Evolutionary conservation across 1,140 invertebrate genomes (phyloP).

Genomic region (Zaprionus vittiger): DNA sequence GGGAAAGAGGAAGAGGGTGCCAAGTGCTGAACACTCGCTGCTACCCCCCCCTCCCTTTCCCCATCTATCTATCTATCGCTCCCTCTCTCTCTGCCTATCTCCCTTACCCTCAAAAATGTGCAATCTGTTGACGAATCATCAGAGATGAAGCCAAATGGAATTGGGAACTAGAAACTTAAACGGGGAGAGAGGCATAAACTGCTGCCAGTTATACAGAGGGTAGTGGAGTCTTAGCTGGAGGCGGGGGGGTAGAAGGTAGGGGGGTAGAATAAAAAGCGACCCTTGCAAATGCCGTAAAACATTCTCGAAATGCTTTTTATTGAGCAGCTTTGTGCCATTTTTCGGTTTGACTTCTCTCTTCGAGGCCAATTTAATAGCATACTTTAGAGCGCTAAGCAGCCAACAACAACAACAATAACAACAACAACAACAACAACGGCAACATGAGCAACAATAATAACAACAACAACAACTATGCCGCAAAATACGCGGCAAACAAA

Average conservation of each 20-base stretch:
- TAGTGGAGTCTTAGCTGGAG: not conserved
- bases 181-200: slow-evolving; percentile 1
- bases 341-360: slow-evolving; percentile 46
- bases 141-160: slow-evolving; percentile 38
- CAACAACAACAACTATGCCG: slow-evolving; percentile 45
- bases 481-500: slow-evolving; percentile 68
- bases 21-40: not conserved
- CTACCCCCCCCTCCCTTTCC: too few relatives aligned
- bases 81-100: not conserved
- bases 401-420: slow-evolving; percentile 51
- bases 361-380: slow-evolving; percentile 82
- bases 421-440: slow-evolving; percentile 31
- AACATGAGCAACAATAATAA: not conserved
- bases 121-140: slow-evolving; percentile 66
- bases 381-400: slow-evolving; percentile 79
- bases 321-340: slow-evolving; percentile 49
- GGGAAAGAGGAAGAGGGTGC: not conserved
- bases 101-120: slow-evolving; percentile 19
- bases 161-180: slow-evolving; percentile 23
- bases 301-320: slow-evolving; percentile 55
- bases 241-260: too few relatives aligned
- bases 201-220: slow-evolving; percentile 5
- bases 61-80: too few relatives aligned
- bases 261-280: slow-evolving; percentile 6
- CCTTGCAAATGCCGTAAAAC: slow-evolving; percentile 47